Percentiles rank a stretch among this genome's conserved stretches.
phyloP scores from a whole-genome alignment of 2,888 invertebrate genomes.

The Nymphalis polychloros region DNA sequence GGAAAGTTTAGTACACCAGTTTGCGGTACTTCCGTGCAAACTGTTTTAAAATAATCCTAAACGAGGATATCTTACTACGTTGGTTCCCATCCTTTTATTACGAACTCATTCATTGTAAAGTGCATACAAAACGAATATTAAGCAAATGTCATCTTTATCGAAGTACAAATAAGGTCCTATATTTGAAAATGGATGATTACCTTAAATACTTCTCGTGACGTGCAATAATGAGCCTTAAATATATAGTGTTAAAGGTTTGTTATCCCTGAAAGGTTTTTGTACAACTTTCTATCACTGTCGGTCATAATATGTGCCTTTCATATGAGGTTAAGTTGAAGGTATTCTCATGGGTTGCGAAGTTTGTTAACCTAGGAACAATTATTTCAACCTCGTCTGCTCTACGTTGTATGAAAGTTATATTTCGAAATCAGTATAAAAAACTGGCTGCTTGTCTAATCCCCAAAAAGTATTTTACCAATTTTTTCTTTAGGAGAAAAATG shows the following conservation, averaged over 20 bases:
- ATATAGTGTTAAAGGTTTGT: not conserved
- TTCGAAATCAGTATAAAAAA: no score
- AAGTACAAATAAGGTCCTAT: conserved; percentile 17
- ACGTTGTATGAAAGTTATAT: not conserved
- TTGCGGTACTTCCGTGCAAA: not conserved
- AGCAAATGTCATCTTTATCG: conserved; percentile 15
- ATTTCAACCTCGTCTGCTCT: not conserved
- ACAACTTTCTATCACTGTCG: conserved; percentile 17
- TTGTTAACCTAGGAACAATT: conserved; percentile 20
- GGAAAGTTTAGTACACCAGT: not conserved
- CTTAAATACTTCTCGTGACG: not conserved
- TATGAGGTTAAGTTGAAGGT: conserved; percentile 20
- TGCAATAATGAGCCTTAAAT: conserved; percentile 3
- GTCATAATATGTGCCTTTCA: conserved; percentile 15
- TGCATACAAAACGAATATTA: conserved; percentile 8
- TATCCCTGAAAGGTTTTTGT: conserved; percentile 1
- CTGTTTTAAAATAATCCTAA: conserved; percentile 14
- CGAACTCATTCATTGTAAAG: conserved; percentile 18
- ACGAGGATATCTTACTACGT: conserved; percentile 12
- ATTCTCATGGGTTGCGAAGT: conserved; percentile 21
- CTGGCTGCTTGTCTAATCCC: no score
- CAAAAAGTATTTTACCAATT: no score
- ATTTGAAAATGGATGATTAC: conserved; percentile 5
- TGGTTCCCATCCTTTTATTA: conserved; percentile 23
- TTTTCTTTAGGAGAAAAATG: no score